Conservation (phyloP, 2,797 vertebrate species). For the Megaceryle alcyon region DNA sequence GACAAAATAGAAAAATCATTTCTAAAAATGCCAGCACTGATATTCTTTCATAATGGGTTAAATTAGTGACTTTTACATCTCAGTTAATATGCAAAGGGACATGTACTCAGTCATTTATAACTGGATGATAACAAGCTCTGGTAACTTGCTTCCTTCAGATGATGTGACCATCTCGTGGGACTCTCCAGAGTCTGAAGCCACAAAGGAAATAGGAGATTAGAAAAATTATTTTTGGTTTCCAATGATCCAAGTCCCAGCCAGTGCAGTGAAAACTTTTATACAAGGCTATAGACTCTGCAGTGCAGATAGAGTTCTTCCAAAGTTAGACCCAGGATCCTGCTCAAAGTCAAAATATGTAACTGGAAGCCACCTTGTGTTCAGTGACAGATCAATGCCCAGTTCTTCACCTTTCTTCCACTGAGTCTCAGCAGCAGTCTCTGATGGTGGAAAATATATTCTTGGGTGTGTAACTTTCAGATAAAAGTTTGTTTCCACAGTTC, state of each 20-base stretch:
- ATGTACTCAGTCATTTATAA: neutral
- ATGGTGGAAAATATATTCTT: neutral
- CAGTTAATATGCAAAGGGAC: neutral
- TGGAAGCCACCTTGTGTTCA: neutral
- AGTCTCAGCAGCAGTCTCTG: neutral
- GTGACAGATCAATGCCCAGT: neutral
- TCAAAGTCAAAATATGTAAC: neutral
- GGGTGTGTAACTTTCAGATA: neutral
- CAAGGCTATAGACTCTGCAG: neutral
- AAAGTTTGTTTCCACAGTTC: neutral
- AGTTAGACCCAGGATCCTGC: neutral
- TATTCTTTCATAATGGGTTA: neutral
- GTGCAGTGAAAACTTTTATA: neutral
- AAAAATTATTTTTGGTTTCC: neutral
- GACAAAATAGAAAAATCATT: neutral
- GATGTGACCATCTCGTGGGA: neutral
- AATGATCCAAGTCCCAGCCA: neutral
- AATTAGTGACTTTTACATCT: neutral
- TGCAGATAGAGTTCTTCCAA: neutral
- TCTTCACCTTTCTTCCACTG: neutral
- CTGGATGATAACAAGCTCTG: neutral
- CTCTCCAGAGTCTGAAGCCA: neutral
- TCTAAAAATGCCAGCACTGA: neutral
- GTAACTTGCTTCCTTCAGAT: neutral
- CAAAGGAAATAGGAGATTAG: neutral